Percentiles rank a stretch among this genome's conserved stretches.
These are phyloP conservation scores for Cromileptes altivelis DNA, from an alignment of 2,113 vertebrate species.

Conservation along the genomic window DNA sequence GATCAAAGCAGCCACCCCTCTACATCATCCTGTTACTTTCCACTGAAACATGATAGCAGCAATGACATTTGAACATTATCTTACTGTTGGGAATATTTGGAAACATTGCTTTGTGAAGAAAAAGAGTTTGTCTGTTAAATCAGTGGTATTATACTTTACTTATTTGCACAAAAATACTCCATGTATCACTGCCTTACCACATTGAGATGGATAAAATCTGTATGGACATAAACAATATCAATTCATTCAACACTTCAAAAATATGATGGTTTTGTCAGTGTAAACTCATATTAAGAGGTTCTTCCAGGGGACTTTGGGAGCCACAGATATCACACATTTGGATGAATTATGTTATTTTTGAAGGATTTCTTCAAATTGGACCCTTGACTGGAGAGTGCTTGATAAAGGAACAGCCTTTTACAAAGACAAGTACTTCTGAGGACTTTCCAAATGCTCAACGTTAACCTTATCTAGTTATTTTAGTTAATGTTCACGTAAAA, in stretches of 20 bases:
- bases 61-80: background rate
- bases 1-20: slow-evolving; percentile 8
- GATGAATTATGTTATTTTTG: background rate
- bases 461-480: background rate
- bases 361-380: background rate
- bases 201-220: background rate
- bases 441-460: background rate
- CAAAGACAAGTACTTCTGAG: background rate
- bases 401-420: background rate
- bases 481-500: background rate
- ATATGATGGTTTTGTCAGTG: background rate
- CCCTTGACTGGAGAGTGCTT: background rate
- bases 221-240: background rate
- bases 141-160: background rate
- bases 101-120: background rate
- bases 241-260: background rate
- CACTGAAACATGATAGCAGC: background rate
- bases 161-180: background rate
- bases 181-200: background rate
- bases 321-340: background rate
- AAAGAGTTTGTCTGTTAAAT: background rate
- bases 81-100: background rate
- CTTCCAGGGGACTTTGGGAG: background rate
- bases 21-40: background rate
- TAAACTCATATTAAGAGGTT: background rate